These are phyloP conservation scores for Rhagoletis zephyria DNA, from an alignment of 1,140 invertebrate species.

Conservation along the genomic window DNA sequence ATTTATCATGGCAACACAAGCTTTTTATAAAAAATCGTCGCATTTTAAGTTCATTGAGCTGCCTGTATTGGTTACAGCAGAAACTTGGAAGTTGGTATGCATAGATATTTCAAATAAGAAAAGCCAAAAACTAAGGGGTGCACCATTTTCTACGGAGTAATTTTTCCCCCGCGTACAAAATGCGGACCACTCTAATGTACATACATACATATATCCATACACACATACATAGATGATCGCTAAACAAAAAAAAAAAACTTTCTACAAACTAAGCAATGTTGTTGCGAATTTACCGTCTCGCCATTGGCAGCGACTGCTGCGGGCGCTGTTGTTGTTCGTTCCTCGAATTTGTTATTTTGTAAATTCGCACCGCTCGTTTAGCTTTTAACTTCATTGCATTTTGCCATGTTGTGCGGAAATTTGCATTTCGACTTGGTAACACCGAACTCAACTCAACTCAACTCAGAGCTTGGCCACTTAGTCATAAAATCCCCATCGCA, in stretches of 20 bases:
- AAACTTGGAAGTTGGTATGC: too few species aligned
- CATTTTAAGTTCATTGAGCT: too few species aligned
- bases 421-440: conserved; percentile 40
- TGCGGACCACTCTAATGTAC: too few species aligned
- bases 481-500: conserved; percentile 32
- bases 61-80: too few species aligned
- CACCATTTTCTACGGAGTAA: too few species aligned
- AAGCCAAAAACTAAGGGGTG: too few species aligned
- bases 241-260: conserved; percentile 9
- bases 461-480: conserved; percentile 1
- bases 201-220: background rate
- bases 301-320: background rate
- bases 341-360: conserved; percentile 34
- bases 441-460: background rate
- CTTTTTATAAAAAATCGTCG: too few species aligned
- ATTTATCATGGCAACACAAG: too few species aligned
- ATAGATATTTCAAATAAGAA: too few species aligned
- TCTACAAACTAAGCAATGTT: conserved; percentile 26
- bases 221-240: background rate
- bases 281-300: conserved; percentile 29
- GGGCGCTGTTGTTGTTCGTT: conserved; percentile 7
- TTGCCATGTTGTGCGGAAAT: conserved; percentile 38
- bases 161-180: too few species aligned
- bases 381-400: conserved; percentile 50
- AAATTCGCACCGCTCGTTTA: conserved; percentile 20